Evolutionary conservation across 2,888 invertebrate species (phyloP).

Genomic region (Lysandra coridon): DNA sequence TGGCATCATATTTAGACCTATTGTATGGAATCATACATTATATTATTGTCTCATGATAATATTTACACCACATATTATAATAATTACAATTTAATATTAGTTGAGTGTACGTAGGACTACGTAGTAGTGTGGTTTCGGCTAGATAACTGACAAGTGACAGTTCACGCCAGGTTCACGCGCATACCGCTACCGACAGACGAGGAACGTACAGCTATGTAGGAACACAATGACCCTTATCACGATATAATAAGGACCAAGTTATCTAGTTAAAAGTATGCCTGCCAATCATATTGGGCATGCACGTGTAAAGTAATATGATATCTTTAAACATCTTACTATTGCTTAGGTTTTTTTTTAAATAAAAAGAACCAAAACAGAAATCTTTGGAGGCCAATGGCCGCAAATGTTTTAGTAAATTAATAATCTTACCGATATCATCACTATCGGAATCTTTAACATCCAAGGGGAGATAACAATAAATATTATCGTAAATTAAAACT

Average conservation of each 20-base stretch:
- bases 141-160: conserved; percentile 68
- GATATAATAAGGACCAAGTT: conserved; percentile 34
- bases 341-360: neutral
- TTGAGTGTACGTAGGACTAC: conserved; percentile 19
- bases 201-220: neutral
- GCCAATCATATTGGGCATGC: conserved; percentile 46
- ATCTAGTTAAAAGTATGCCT: conserved; percentile 39
- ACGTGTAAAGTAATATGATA: conserved; percentile 43
- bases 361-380: neutral
- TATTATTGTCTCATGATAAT: too few relatives aligned
- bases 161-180: too few relatives aligned
- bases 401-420: neutral
- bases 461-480: too few relatives aligned
- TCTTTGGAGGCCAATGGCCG: neutral
- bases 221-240: conserved; percentile 31
- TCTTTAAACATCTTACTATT: conserved; percentile 27
- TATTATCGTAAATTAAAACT: too few relatives aligned
- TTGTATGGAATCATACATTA: too few relatives aligned
- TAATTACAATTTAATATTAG: neutral
- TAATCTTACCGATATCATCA: neutral
- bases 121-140: conserved; percentile 39
- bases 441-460: too few relatives aligned
- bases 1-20: too few relatives aligned
- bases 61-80: too few relatives aligned
- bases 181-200: conserved; percentile 56